A percentile compares a stretch with the other conserved stretches of the same genome.
phyloP scores from a whole-genome alignment of 1,140 invertebrate genomes.

The Cephus cinctus region DNA sequence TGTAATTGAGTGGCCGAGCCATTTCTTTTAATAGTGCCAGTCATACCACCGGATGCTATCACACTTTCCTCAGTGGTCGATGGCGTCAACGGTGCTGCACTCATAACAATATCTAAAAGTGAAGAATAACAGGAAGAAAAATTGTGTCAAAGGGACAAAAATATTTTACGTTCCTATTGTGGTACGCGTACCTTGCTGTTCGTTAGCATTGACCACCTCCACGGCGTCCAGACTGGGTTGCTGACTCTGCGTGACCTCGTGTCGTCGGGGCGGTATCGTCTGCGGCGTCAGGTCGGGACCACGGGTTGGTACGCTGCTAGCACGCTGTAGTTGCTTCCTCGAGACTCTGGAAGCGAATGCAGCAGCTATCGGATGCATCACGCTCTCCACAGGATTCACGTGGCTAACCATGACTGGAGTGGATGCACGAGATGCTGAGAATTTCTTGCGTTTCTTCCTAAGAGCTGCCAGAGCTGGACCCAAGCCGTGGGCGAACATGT shows the following conservation, averaged over 20 bases:
- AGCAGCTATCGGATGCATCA: constrained; percentile 29
- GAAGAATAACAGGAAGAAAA: no score
- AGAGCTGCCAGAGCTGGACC: constrained; percentile 65
- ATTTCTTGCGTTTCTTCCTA: constrained; percentile 76
- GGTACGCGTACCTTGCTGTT: constrained; percentile 33
- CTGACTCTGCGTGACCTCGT: constrained; percentile 57
- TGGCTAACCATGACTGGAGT: constrained; percentile 58
- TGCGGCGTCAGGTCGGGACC: constrained; percentile 51
- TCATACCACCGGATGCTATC: constrained; percentile 34
- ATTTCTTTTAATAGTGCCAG: constrained; percentile 47
- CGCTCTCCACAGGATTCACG: constrained; percentile 38
- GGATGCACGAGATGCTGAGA: constrained; percentile 71
- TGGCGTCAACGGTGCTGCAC: constrained; percentile 44
- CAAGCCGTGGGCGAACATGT: constrained; percentile 37
- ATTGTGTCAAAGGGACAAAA: constrained; percentile 10
- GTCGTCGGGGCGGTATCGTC: constrained; percentile 38
- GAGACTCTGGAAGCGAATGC: constrained; percentile 29
- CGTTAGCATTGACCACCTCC: constrained; percentile 42
- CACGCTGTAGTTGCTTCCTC: constrained; percentile 57
- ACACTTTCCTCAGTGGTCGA: constrained; percentile 60
- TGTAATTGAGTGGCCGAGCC: constrained; percentile 55
- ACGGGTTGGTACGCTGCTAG: constrained; percentile 62
- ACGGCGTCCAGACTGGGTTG: constrained; percentile 52
- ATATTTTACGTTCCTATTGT: constrained; percentile 19
- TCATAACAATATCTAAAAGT: no score